Conservation (phyloP, 1,140 invertebrate genomes). For the Platorchestia sp. region DNA sequence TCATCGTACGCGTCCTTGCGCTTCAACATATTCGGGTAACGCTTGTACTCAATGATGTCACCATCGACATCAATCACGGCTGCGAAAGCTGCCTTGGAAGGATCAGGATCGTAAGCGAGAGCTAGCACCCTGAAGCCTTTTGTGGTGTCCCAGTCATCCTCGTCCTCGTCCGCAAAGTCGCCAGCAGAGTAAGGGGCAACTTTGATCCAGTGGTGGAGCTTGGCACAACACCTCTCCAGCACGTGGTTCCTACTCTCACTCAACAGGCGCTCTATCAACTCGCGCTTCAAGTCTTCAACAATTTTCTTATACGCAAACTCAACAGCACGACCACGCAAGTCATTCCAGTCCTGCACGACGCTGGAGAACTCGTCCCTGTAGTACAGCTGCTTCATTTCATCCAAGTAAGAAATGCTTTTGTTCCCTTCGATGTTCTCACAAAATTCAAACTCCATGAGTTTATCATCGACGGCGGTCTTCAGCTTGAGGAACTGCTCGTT, state of each 20-base stretch:
- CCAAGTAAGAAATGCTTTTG: conserved; percentile 82
- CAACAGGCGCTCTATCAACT: conserved; percentile 84
- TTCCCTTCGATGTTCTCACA: conserved; percentile 81
- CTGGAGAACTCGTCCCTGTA: conserved; percentile 96
- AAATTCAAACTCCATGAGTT: conserved; percentile 81
- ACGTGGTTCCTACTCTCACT: conserved; percentile 92
- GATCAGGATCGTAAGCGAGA: conserved; percentile 89
- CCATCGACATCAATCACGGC: conserved; percentile 90
- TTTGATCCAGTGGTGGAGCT: conserved; percentile 93
- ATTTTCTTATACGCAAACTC: conserved; percentile 89
- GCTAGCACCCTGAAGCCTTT: conserved; percentile 90
- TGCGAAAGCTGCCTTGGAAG: conserved; percentile 88
- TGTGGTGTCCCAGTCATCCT: conserved; percentile 90
- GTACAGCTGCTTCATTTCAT: conserved; percentile 93
- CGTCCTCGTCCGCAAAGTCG: conserved; percentile 80
- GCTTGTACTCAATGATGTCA: conserved; percentile 90
- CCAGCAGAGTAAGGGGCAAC: conserved; percentile 86
- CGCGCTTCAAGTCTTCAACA: conserved; percentile 90
- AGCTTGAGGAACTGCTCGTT: conserved; percentile 93
- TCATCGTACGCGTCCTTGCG: conserved; percentile 82
- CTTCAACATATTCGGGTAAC: conserved; percentile 87
- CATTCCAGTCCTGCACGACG: conserved; percentile 97
- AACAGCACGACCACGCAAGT: conserved; percentile 86
- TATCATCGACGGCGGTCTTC: conserved; percentile 87
- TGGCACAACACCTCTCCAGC: conserved; percentile 84